These are phyloP conservation scores for Drosophila miranda DNA, from an alignment of 1,140 invertebrate genomes.

Conservation along the genomic window DNA sequence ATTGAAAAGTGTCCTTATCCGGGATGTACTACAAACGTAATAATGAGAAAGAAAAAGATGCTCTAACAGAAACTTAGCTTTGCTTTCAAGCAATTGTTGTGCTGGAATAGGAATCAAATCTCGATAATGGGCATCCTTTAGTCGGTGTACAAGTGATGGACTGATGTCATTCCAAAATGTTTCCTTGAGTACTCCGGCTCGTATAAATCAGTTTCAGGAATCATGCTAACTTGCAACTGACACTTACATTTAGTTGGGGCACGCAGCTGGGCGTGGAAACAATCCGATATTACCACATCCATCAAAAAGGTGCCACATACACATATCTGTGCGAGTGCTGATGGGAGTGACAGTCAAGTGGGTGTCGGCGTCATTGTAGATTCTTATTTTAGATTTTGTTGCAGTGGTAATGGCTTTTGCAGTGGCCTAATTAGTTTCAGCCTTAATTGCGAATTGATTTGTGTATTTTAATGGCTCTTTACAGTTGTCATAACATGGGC, in stretches of 20 bases:
- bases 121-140: too few relatives aligned
- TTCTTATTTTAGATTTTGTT: conserved; percentile 42
- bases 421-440: conserved; percentile 32
- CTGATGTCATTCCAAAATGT: too few relatives aligned
- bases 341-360: conserved; percentile 47
- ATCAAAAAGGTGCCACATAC: conserved; percentile 24
- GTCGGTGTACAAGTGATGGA: too few relatives aligned
- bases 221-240: conserved; percentile 41
- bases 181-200: too few relatives aligned
- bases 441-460: not conserved
- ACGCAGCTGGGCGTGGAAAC: conserved; percentile 48
- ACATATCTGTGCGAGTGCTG: conserved; percentile 16
- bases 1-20: too few relatives aligned
- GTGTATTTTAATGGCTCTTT: conserved; percentile 26
- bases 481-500: conserved; percentile 79
- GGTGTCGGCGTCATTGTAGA: conserved; percentile 27
- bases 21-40: too few relatives aligned
- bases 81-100: too few relatives aligned
- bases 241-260: conserved; percentile 26
- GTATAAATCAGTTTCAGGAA: conserved; percentile 29
- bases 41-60: too few relatives aligned
- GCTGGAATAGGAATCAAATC: too few relatives aligned
- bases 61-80: too few relatives aligned
- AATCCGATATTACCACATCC: conserved; percentile 59
- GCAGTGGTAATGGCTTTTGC: conserved; percentile 23